phyloP scores from a whole-genome alignment of 2,113 vertebrate genomes.

The Cochlearius cochlearius region DNA sequence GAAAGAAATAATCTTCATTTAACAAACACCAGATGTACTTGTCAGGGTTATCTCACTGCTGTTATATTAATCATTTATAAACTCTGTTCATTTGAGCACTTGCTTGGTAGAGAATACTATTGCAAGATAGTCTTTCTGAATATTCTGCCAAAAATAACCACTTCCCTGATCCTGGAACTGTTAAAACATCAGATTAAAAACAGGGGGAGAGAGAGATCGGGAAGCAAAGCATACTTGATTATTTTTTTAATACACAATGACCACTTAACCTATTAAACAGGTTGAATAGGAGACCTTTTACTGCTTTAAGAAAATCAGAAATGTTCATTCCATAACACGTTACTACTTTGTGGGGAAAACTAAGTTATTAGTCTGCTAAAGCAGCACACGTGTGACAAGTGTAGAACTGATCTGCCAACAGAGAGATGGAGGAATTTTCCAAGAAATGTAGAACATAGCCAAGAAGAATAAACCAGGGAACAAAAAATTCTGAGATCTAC shows the following conservation, averaged over 20 bases:
- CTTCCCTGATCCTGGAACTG: background rate
- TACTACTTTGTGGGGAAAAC: background rate
- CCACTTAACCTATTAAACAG: background rate
- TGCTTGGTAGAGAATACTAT: background rate
- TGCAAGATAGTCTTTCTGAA: conserved; percentile 11
- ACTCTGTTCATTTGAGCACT: conserved; percentile 15
- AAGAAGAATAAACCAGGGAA: background rate
- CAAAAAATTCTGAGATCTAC: background rate
- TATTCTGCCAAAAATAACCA: conserved; percentile 18
- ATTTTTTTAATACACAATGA: background rate
- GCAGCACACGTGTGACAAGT: conserved; percentile 9
- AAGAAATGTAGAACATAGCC: background rate
- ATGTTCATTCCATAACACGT: background rate
- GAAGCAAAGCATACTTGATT: background rate
- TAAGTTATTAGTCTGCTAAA: conserved; percentile 16
- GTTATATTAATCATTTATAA: conserved; percentile 36
- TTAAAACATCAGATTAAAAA: conserved; percentile 11
- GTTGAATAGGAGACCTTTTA: background rate
- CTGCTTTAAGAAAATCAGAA: background rate
- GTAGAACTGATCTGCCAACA: conserved; percentile 28
- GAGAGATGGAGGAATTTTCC: conserved; percentile 1
- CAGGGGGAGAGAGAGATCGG: background rate
- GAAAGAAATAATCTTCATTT: conserved; percentile 43
- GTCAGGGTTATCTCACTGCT: conserved; percentile 43
- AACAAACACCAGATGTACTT: conserved; percentile 57